A percentile compares a stretch with the other conserved stretches of the same genome.
Evolutionary conservation across 2,888 invertebrate genomes (phyloP).

Genomic region (Eumacrocentrus americanus): DNA sequence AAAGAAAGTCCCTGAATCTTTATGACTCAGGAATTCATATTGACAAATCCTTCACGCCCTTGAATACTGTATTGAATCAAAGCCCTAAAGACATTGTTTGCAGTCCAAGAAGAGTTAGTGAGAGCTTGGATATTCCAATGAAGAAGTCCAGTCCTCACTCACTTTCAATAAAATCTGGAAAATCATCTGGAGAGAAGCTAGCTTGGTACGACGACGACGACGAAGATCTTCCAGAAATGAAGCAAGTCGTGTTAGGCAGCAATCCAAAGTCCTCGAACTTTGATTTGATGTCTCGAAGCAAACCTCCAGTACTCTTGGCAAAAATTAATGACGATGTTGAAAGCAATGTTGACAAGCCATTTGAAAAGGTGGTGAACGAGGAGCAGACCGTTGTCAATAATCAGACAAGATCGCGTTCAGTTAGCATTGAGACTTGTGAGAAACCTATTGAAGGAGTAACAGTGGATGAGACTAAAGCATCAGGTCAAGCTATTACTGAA

Average conservation of each 20-base stretch:
- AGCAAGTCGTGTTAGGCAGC: conserved; percentile 45
- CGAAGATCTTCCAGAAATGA: conserved; percentile 37
- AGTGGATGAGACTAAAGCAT: conserved; percentile 42
- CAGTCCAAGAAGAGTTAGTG: conserved; percentile 49
- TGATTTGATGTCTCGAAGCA: conserved; percentile 42
- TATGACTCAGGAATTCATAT: conserved; percentile 49
- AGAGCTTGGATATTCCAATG: conserved; percentile 48
- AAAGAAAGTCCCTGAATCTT: conserved; percentile 35
- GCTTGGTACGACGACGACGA: conserved; percentile 43
- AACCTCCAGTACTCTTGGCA: conserved; percentile 19
- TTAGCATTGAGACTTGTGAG: conserved; percentile 23
- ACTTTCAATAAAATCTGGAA: conserved; percentile 40
- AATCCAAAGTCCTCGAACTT: conserved; percentile 47
- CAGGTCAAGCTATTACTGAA: conserved; percentile 56
- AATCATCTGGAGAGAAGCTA: conserved; percentile 34
- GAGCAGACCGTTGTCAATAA: neutral
- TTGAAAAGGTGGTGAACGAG: conserved; percentile 40
- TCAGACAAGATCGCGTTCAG: conserved; percentile 17
- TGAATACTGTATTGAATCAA: conserved; percentile 32
- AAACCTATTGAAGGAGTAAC: conserved; percentile 16
- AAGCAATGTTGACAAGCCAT: conserved; percentile 36
- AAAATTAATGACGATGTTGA: conserved; percentile 40
- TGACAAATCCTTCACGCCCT: conserved; percentile 36
- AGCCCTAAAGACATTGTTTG: conserved; percentile 36
- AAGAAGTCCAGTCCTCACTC: conserved; percentile 41